Evolutionary conservation across 2,797 vertebrate species (phyloP).

Genomic region (Anguilla obscura): DNA sequence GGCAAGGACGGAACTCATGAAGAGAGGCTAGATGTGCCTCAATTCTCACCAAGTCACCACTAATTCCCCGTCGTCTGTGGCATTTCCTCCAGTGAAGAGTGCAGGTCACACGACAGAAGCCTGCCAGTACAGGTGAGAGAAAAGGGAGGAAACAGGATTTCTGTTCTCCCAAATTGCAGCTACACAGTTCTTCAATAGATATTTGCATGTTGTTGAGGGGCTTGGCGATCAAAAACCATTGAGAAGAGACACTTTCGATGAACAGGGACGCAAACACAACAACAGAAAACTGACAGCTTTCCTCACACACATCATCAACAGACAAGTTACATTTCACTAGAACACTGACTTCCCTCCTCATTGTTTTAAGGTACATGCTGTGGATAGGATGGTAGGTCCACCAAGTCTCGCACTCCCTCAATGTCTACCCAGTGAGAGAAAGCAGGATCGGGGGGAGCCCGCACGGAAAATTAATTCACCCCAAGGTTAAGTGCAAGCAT

Average conservation of each 20-base stretch:
- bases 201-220: neutral
- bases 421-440: conserved; percentile 37
- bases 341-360: neutral
- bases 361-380: conserved; percentile 34
- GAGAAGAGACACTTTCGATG: neutral
- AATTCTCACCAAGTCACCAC: neutral
- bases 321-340: neutral
- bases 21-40: neutral
- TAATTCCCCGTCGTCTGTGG: neutral
- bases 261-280: neutral
- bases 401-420: conserved; percentile 47
- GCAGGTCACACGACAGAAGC: neutral
- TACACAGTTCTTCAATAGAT: neutral
- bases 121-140: neutral
- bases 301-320: neutral
- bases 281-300: neutral
- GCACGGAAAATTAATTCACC: conserved; percentile 59
- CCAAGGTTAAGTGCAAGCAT: conserved; percentile 50
- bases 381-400: conserved; percentile 37
- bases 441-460: conserved; percentile 39
- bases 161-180: neutral
- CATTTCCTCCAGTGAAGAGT: neutral
- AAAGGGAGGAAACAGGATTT: neutral
- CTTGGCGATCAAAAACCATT: neutral
- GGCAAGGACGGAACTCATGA: neutral